phyloP scores from a whole-genome alignment of 2,113 vertebrate species.

The Tauraco erythrolophus region DNA sequence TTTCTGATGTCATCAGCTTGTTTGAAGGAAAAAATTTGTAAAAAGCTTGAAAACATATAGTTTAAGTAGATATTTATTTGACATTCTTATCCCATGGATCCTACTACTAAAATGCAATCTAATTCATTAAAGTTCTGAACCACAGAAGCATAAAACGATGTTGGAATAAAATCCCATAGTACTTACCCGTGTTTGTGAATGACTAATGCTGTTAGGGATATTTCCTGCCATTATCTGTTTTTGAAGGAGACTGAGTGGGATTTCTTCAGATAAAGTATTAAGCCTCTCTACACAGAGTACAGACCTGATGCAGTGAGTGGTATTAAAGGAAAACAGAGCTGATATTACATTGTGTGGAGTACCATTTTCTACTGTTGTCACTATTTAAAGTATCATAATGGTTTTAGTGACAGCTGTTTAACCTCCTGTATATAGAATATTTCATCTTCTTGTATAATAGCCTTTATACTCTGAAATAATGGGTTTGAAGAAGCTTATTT shows the following conservation, averaged over 20 bases:
- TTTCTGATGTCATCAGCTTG: not conserved
- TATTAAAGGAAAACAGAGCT: constrained; percentile 11
- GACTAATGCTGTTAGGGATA: constrained; percentile 15
- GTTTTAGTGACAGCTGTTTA: not conserved
- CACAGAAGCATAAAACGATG: constrained; percentile 30
- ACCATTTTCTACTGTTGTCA: not conserved
- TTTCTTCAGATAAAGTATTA: constrained; percentile 27
- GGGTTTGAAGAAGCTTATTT: not conserved
- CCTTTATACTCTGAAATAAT: not conserved
- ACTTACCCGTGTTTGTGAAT: constrained; percentile 33
- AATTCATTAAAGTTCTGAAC: constrained; percentile 45
- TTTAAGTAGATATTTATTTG: constrained; percentile 27
- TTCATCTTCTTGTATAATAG: not conserved
- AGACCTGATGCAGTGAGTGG: not conserved
- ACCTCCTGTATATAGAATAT: not conserved
- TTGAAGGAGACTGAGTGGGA: constrained; percentile 3
- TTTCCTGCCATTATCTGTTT: constrained; percentile 19
- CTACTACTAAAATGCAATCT: not conserved
- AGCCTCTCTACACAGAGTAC: not conserved
- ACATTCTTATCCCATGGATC: not conserved
- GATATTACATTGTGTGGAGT: not conserved
- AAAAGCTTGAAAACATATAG: not conserved
- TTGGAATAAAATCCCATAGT: constrained; percentile 11
- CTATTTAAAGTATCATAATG: constrained; percentile 14
- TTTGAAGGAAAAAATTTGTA: not conserved